These are phyloP conservation scores for Motacilla alba DNA, from an alignment of 2,113 vertebrate genomes.

Conservation along the genomic window DNA sequence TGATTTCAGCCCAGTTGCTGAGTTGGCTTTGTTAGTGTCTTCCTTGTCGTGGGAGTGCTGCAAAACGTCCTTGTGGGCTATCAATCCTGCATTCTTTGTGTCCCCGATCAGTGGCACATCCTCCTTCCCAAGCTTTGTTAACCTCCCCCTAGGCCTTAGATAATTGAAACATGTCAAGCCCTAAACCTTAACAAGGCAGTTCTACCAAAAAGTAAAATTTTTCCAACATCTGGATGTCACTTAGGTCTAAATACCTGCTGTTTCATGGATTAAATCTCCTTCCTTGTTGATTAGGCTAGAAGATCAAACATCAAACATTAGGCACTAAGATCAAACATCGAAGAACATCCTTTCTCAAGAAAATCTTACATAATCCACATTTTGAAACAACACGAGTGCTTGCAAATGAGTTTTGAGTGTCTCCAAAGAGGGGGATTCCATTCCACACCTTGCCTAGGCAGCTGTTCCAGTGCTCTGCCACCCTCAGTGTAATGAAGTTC, in stretches of 20 bases:
- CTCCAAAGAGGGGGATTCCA: neutral
- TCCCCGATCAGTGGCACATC: neutral
- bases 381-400: neutral
- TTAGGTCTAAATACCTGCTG: neutral
- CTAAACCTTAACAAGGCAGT: neutral
- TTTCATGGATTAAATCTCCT: neutral
- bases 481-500: neutral
- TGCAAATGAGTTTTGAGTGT: neutral
- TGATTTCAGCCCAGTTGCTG: neutral
- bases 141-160: neutral
- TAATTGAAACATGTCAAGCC: neutral
- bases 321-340: neutral
- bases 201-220: neutral
- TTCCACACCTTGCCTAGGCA: neutral
- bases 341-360: neutral
- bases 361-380: neutral
- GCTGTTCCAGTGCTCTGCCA: neutral
- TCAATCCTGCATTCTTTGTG: neutral
- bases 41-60: neutral
- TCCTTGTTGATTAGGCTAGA: neutral
- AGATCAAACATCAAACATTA: too few species aligned
- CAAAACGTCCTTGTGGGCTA: neutral
- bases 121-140: neutral
- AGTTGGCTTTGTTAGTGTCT: neutral
- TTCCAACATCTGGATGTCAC: neutral